A percentile compares a stretch with the other conserved stretches of the same genome.
phyloP scores from a whole-genome alignment of 2,888 invertebrate species.

The Pegoplata infirma region DNA sequence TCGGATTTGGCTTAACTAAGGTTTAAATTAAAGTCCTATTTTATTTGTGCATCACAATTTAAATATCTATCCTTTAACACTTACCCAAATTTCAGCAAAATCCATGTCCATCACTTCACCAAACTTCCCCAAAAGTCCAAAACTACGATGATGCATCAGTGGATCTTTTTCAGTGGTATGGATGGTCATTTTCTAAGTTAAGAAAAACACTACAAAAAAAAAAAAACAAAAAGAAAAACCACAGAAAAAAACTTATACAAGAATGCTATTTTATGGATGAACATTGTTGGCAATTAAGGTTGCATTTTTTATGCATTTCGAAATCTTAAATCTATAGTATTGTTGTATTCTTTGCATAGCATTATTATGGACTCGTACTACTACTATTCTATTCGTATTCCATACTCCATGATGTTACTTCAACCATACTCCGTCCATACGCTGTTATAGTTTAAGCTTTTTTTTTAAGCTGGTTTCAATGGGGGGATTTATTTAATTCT shows the following conservation, averaged over 20 bases:
- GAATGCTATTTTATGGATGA: conserved; percentile 48
- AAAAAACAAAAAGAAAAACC: conserved; percentile 18
- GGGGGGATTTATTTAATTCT: conserved; percentile 51
- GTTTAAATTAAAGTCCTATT: too few species aligned
- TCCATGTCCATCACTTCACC: too few species aligned
- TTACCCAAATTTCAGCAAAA: too few species aligned
- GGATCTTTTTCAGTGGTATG: conserved; percentile 16
- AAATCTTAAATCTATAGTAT: conserved; percentile 51
- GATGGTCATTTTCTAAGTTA: conserved; percentile 41
- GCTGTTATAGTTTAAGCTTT: not conserved
- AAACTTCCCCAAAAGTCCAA: not conserved
- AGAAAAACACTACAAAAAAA: conserved; percentile 6
- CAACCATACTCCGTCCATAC: not conserved
- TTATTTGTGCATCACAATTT: too few species aligned
- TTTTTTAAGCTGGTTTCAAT: conserved; percentile 35
- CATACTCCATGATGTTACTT: conserved; percentile 16
- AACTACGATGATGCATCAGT: conserved; percentile 28
- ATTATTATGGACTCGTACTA: conserved; percentile 33
- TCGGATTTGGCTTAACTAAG: too few species aligned
- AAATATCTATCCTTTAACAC: too few species aligned
- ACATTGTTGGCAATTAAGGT: conserved; percentile 57
- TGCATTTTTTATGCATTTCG: conserved; percentile 55
- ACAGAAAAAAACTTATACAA: not conserved
- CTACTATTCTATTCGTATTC: not conserved
- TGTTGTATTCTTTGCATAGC: conserved; percentile 38